Percentiles rank a stretch among this genome's conserved stretches.
Conservation (phyloP, 2,888 invertebrate species). For the Eupithecia abbreviata region DNA sequence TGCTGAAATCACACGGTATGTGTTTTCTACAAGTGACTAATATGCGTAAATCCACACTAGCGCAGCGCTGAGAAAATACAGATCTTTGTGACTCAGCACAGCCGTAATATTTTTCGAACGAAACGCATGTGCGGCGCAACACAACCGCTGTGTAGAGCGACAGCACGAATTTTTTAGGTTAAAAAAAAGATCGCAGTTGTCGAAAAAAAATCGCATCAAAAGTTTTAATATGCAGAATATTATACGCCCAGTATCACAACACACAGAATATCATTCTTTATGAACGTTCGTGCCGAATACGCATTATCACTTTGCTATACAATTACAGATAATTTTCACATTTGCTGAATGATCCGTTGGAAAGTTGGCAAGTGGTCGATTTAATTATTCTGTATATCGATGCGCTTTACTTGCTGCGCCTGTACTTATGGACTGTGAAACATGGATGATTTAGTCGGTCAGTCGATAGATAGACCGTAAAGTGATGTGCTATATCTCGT, state of each 20-base stretch:
- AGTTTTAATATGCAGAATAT: background rate
- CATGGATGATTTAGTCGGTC: conserved; percentile 34
- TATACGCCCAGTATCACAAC: background rate
- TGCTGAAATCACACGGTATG: too few species aligned
- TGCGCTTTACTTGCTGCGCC: conserved; percentile 14
- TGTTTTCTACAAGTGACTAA: too few species aligned
- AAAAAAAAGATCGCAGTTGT: too few species aligned
- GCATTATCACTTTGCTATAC: conserved; percentile 1
- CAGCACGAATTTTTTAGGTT: too few species aligned
- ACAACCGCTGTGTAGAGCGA: too few species aligned
- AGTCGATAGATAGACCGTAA: conserved; percentile 7
- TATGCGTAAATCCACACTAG: too few species aligned
- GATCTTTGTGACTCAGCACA: too few species aligned
- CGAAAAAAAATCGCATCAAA: too few species aligned
- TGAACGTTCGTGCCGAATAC: background rate
- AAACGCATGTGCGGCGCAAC: too few species aligned
- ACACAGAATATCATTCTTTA: background rate
- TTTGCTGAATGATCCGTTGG: conserved; percentile 25
- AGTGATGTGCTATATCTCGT: background rate
- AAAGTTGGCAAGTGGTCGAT: conserved; percentile 30
- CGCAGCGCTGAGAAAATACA: too few species aligned
- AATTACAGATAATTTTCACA: conserved; percentile 27
- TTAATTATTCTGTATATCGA: conserved; percentile 30
- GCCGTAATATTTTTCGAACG: too few species aligned
- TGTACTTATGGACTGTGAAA: conserved; percentile 22